Evolutionary conservation across 2,113 vertebrate genomes (phyloP).

Genomic region (Cichladusa arquata): DNA sequence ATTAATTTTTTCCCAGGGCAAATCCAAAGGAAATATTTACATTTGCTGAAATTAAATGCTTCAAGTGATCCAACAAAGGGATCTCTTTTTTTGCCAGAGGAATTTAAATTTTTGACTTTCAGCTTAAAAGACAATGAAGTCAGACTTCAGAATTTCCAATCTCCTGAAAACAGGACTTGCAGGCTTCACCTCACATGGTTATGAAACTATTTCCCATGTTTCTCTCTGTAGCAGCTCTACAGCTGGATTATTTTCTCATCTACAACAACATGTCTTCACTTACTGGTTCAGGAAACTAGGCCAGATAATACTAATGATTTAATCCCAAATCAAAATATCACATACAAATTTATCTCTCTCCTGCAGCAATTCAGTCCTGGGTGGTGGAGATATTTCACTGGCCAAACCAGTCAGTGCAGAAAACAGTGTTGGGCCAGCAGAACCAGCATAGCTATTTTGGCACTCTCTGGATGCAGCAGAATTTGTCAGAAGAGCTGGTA

Average conservation of each 20-base stretch:
- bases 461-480: background rate
- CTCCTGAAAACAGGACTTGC: background rate
- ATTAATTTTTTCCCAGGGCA: background rate
- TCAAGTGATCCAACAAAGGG: background rate
- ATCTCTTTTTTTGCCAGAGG: background rate
- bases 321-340: conserved; percentile 46
- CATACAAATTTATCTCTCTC: background rate
- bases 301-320: conserved; percentile 31
- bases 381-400: background rate
- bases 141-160: background rate
- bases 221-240: background rate
- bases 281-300: background rate
- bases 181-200: background rate
- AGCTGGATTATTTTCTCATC: conserved; percentile 19
- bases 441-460: background rate
- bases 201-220: background rate
- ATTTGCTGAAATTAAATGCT: conserved; percentile 21
- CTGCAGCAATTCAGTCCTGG: background rate
- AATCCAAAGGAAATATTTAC: conserved; percentile 55
- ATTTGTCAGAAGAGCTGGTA: background rate
- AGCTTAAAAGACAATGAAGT: conserved; percentile 18
- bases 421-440: background rate
- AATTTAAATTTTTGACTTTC: conserved; percentile 19
- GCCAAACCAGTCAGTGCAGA: background rate
- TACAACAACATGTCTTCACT: conserved; percentile 1